Evolutionary conservation across 1,140 invertebrate species (phyloP).

Genomic region (Drosophila obscura): DNA sequence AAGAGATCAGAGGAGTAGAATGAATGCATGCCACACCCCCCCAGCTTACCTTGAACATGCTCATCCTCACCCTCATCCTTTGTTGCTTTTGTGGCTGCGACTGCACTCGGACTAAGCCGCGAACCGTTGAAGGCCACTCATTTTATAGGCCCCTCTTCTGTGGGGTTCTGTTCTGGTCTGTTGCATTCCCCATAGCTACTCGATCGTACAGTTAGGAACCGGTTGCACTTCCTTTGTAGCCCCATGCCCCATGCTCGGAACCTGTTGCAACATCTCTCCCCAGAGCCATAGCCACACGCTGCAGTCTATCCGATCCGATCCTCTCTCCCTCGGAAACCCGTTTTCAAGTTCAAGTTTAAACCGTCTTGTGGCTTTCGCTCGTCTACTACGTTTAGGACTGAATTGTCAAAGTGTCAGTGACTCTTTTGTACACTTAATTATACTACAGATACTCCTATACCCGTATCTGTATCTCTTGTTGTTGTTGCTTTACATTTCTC

Average conservation of each 20-base stretch:
- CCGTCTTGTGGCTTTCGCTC: not conserved
- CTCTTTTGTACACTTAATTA: slow-evolving; percentile 65
- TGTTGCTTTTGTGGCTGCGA: slow-evolving; percentile 25
- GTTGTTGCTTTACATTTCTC: slow-evolving; percentile 39
- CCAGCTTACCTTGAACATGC: slow-evolving; percentile 48
- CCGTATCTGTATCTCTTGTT: not conserved
- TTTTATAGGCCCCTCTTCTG: slow-evolving; percentile 32
- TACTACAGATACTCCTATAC: not conserved
- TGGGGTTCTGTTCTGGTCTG: slow-evolving; percentile 3
- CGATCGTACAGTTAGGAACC: slow-evolving; percentile 35
- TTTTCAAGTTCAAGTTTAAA: slow-evolving; percentile 83
- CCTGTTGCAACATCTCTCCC: slow-evolving; percentile 58
- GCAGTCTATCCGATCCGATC: slow-evolving; percentile 2
- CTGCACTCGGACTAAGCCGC: slow-evolving; percentile 52
- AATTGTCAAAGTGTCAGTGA: slow-evolving; percentile 74
- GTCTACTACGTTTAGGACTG: not conserved
- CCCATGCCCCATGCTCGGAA: slow-evolving; percentile 23
- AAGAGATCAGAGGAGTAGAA: slow-evolving; percentile 1
- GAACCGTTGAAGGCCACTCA: slow-evolving; percentile 27
- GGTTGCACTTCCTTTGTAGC: slow-evolving; percentile 44
- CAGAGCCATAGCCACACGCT: slow-evolving; percentile 15
- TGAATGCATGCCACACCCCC: not conserved
- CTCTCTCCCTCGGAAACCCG: slow-evolving; percentile 54
- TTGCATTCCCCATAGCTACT: not conserved
- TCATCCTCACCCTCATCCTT: not conserved